Evolutionary conservation across 92 coral and sea anemone species (phyloP).

Genomic region (Umimayanthus kanabou): DNA sequence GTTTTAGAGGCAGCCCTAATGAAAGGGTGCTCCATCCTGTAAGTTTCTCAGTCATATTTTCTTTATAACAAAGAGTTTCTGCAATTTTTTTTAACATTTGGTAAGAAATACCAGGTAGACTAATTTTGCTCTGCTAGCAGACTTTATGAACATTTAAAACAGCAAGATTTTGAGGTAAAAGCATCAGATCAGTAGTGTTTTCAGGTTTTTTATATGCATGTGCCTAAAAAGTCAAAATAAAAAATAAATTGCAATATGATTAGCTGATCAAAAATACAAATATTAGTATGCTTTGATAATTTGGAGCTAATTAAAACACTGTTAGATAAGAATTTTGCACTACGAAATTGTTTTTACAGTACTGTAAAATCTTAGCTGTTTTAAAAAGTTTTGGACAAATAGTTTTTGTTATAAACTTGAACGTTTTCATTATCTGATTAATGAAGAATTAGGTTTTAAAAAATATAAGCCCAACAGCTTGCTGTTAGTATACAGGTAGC

Average conservation of each 20-base stretch:
- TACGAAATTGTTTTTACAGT: conserved; percentile 1
- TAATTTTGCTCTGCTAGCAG: no score
- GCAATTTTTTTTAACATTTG: no score
- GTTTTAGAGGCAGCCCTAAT: no score
- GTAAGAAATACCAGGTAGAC: no score
- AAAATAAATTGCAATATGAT: neutral
- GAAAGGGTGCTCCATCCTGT: no score
- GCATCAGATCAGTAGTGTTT: neutral
- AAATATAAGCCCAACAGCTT: no score
- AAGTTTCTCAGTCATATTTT: no score
- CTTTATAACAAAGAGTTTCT: no score
- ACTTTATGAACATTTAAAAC: no score
- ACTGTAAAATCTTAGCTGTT: conserved; percentile 2
- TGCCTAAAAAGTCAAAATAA: neutral
- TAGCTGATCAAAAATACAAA: neutral
- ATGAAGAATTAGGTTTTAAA: no score
- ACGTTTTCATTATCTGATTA: conserved; percentile 7
- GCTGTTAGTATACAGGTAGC: no score
- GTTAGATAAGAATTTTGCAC: neutral
- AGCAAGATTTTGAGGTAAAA: no score
- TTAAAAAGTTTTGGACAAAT: neutral
- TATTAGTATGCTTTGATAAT: neutral
- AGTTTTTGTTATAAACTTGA: neutral
- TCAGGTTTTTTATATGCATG: neutral
- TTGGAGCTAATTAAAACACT: neutral